Base-by-base conservation (phyloP, 1,140 invertebrate species). In the Temnothorax curvispinosus region DNA sequence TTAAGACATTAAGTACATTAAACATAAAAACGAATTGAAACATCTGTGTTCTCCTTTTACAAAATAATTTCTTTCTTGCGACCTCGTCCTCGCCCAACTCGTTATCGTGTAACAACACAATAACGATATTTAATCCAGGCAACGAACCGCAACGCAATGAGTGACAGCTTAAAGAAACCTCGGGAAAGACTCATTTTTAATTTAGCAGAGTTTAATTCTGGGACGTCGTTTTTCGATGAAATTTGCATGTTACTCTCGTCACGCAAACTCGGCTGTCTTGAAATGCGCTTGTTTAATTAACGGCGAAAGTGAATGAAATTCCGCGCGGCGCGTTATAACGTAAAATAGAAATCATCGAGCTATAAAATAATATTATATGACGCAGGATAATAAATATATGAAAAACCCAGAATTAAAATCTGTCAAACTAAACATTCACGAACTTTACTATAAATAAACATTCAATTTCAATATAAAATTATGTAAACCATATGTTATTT, bases 241-340 rank as follows among this genome's bases (percentile, higher is more conserved):
- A 44, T 44, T 85, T 89, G 75, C 82, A 86, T 71, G 50, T 41
- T 38, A 44, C 65, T 71, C 77, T 65, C 78, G 80, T 75, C 54
- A 76, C 67, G 80, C 82, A 13, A 89, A 87, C 52, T 72, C 64
- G 65, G 7, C 50, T n/a, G 80, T 67, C 44, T 80, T 60, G 78
- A 47, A 74, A 44, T 13, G 56, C 32, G 65, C 75, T 69, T 87
- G 82, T 91, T 92, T 90, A 92, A 93, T 93, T 92, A 92, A 88
- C 85, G 86, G 91, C 91, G 92, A 93, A 93, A 93, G 92, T 91
- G 90, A 93, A 92, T 92, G 92, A 92, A 93, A 93, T 92, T 91
- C 87, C 84, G 41, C 82, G 86, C 69, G 9, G 50, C 60, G 82
- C 87, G 86, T 88, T 88, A 18, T 18, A 47, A 35, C 41, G 65